Percentiles rank a stretch among this genome's conserved stretches.
Conservation (phyloP, 2,888 invertebrate species). For the Elegia similella region DNA sequence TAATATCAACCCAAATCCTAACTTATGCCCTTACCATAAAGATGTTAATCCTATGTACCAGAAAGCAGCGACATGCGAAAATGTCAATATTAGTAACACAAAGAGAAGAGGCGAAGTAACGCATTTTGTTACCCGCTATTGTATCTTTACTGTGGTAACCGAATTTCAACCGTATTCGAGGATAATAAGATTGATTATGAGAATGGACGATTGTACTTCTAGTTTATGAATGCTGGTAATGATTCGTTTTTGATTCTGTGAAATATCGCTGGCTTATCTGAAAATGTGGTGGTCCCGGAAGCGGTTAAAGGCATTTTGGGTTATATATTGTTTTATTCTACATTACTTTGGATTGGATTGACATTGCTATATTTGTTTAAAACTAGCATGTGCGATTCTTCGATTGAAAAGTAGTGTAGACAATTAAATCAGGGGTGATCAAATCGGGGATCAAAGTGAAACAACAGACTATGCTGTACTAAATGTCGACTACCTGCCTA, state of each 20-base stretch:
- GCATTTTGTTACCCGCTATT: slow-evolving; percentile 24
- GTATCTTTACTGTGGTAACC: not conserved
- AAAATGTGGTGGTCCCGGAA: slow-evolving; percentile 5
- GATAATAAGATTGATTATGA: not conserved
- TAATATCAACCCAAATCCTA: not conserved
- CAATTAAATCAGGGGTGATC: no score
- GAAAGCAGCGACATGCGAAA: slow-evolving; percentile 33
- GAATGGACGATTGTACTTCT: not conserved
- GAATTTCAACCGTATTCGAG: not conserved
- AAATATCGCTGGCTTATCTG: not conserved
- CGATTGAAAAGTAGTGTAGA: no score
- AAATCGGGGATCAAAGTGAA: no score
- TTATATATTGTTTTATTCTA: not conserved
- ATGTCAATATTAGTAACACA: slow-evolving; percentile 45
- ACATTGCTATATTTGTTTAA: no score
- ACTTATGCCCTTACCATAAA: not conserved
- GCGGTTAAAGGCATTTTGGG: not conserved
- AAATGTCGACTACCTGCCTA: no score
- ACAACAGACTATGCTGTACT: no score
- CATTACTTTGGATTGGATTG: no score
- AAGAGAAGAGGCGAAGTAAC: slow-evolving; percentile 40
- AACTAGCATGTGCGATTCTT: no score
- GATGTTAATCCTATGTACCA: slow-evolving; percentile 19
- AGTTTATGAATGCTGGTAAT: slow-evolving; percentile 17
- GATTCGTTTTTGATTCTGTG: slow-evolving; percentile 22